Percentiles rank a stretch among this genome's conserved stretches.
These are phyloP conservation scores for Lithobius niger DNA, from an alignment of 1,140 invertebrate species.

Conservation along the genomic window DNA sequence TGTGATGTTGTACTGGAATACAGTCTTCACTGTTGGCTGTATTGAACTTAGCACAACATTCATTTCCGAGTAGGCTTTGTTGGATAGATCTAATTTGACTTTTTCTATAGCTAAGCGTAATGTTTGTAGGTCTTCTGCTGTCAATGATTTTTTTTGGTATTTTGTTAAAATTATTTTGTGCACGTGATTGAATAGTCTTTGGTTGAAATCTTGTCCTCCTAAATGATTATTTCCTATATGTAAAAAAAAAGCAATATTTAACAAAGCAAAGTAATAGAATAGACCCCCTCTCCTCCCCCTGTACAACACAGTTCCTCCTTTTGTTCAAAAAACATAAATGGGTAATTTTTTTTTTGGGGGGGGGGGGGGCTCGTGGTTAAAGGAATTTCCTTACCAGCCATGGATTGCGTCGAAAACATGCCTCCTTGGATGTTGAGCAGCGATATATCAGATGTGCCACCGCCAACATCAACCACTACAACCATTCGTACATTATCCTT, in stretches of 20 bases:
- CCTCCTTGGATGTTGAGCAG: slow-evolving; percentile 91
- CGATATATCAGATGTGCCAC: slow-evolving; percentile 94
- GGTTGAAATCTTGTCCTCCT: slow-evolving; percentile 96
- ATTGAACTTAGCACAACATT: slow-evolving; percentile 24
- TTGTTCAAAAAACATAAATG: background rate
- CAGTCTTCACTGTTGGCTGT: background rate
- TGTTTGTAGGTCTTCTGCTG: slow-evolving; percentile 36
- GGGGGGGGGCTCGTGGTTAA: slow-evolving; percentile 49
- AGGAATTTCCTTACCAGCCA: slow-evolving; percentile 60
- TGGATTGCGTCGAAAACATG: slow-evolving; percentile 47
- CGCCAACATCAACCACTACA: slow-evolving; percentile 77
- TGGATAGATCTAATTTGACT: slow-evolving; percentile 33
- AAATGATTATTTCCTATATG: slow-evolving; percentile 80
- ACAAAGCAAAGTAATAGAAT: too few species aligned
- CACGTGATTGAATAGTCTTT: slow-evolving; percentile 89
- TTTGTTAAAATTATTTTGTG: slow-evolving; percentile 94
- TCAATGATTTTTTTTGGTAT: slow-evolving; percentile 77
- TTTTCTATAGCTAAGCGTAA: slow-evolving; percentile 34
- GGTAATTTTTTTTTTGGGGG: background rate
- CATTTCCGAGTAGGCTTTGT: slow-evolving; percentile 22
- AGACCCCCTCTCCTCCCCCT: too few species aligned
- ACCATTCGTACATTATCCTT: slow-evolving; percentile 43
- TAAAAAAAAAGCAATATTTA: background rate
- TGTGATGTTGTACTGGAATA: slow-evolving; percentile 27
- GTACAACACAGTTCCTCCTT: background rate